These are phyloP conservation scores for Centropyge bicolor DNA, from an alignment of 2,797 vertebrate genomes.

Conservation along the genomic window DNA sequence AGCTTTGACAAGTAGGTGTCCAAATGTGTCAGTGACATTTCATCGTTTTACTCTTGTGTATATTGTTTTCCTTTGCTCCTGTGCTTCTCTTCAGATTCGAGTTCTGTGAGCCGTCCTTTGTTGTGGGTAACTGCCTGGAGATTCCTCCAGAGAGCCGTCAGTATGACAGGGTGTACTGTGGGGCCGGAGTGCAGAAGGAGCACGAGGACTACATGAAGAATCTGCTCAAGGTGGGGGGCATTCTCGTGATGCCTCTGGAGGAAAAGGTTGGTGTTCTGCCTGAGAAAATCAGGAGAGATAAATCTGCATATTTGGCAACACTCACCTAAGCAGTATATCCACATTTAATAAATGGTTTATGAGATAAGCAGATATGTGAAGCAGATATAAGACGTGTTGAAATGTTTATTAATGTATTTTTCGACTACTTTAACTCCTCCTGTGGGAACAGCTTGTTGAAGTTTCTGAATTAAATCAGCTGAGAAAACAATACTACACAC, in stretches of 20 bases:
- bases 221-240: constrained; percentile 94
- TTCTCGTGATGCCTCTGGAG: constrained; percentile 97
- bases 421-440: neutral
- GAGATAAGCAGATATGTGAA: neutral
- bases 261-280: constrained; percentile 89
- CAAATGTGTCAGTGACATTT: neutral
- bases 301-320: neutral
- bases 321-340: neutral
- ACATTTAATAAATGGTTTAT: neutral
- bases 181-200: constrained; percentile 95
- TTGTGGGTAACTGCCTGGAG: constrained; percentile 95
- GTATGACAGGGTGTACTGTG: constrained; percentile 97
- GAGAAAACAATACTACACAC: neutral
- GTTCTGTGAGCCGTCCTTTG: constrained; percentile 96
- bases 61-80: neutral
- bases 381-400: too few species aligned
- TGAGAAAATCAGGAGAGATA: neutral
- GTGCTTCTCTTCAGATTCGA: constrained; percentile 88
- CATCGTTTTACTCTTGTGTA: neutral
- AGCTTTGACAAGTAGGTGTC: constrained; percentile 95
- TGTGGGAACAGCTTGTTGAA: neutral
- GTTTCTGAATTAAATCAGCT: neutral
- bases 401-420: neutral
- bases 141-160: constrained; percentile 92
- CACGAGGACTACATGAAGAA: constrained; percentile 97